Conservation (phyloP, 1,140 invertebrate genomes). For the Tetramorium simillimum region DNA sequence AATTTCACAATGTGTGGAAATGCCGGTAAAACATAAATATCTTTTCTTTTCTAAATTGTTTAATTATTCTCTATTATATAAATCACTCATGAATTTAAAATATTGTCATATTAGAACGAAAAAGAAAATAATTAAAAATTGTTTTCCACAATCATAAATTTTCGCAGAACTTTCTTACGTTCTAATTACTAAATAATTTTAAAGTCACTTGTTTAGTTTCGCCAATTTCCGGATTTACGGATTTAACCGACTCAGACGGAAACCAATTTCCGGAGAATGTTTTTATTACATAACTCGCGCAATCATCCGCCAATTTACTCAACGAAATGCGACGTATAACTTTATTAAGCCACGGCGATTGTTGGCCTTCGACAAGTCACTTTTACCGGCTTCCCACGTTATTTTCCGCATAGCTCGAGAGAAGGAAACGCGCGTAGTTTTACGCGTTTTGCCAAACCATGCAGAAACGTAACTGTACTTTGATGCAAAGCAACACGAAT, state of each 20-base stretch:
- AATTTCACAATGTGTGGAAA: not conserved
- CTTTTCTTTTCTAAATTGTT: not conserved
- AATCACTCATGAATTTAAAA: not conserved
- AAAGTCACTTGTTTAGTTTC: not conserved
- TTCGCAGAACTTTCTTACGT: not conserved
- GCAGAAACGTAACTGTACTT: conserved; percentile 41
- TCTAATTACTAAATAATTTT: not conserved
- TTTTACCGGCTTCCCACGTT: conserved; percentile 46
- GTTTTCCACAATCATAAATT: not conserved
- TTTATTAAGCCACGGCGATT: conserved; percentile 29
- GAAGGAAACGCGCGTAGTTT: conserved; percentile 24
- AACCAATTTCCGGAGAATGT: conserved; percentile 37
- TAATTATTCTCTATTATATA: conserved; percentile 1
- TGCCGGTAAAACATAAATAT: not conserved
- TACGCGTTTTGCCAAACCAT: conserved; percentile 37
- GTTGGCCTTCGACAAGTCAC: conserved; percentile 34
- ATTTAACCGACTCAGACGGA: conserved; percentile 1
- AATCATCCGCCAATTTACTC: conserved; percentile 25
- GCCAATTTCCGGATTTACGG: not conserved
- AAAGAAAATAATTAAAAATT: not conserved
- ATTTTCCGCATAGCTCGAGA: conserved; percentile 21
- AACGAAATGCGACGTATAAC: conserved; percentile 15
- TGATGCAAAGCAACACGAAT: conserved; percentile 23
- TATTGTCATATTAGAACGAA: not conserved
- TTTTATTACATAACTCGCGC: conserved; percentile 6